Evolutionary conservation across 2,113 vertebrate genomes (phyloP), one percentile per base, ranked within the genome.

Genomic region (Bettongia penicillata): DNA sequence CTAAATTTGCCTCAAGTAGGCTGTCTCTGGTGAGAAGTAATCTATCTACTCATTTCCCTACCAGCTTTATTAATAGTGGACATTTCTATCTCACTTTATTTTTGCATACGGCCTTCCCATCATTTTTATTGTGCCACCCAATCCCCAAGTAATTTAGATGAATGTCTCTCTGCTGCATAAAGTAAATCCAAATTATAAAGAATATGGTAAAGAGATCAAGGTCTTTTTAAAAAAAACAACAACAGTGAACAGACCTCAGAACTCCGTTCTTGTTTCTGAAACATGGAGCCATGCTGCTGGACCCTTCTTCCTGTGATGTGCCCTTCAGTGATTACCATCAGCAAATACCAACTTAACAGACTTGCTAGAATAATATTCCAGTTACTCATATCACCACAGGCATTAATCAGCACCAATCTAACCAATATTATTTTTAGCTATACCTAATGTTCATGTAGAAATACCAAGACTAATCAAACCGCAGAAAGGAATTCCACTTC

Each of bases 261-360:
- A 43, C 5, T 84, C 2, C 11, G 28, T 61, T 61, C 10, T 31
- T 31, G 5, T n/a, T 10, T 84, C 9, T 12, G 57, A 61, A 61
- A 61, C 93, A 93, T 93, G 43, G 55, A 92, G 52, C 51, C 68
- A 47, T 48, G 47, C 92, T 84, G 4, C 77, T 8, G 14, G 68
- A 84, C 5, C 77, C 26, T 77, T 37, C 53, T 94, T 61, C 49
- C 91, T 77, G 25, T 0, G 37, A n/a, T 92, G 51, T 91, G 94
- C 24, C 25, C n/a, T 90, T 23, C 19, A 93, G 43, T 90, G 37
- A 24, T 84, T 53, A 37, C 89, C 93, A 52, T 94, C 61, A 90
- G 53, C 53, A 91, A 91, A 55, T 92, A 47, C 52, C 91, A 92
- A n/a, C 50, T 55, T 91, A 25, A 92, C 12, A 89, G 50, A 92